Evolutionary conservation across 2,888 invertebrate genomes (phyloP), one percentile per base, ranked within the genome.

Genomic region (Bhutanitis thaidina): DNA sequence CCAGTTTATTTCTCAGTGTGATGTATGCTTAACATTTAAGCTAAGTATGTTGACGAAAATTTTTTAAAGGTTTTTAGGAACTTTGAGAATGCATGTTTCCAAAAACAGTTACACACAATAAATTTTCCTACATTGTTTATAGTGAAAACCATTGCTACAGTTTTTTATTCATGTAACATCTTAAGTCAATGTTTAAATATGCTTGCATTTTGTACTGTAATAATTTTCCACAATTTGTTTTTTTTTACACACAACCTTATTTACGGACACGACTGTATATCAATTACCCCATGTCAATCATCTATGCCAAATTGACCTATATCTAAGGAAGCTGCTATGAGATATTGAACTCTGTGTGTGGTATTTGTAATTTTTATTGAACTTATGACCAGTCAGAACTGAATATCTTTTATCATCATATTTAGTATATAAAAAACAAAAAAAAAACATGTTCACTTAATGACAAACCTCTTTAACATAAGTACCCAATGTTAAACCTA

Each of bases 1-100:
- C 16, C 45, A 40, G 40, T 45, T 45, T 51, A 45, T 45, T 45
- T 51, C 40, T 51, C 51, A 45, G 51, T 51, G 51, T 51, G 51
- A 45, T 36, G 36, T 35, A 51, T 14, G 40, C 50, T 51, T 51
- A 41, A 41, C 40, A 25, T 39, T 16, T 50, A 51, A 46, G 51
- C 45, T 40, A 51, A 51, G 45, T 51, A 46, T 51, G 20, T 20
- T 16, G 30, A 43, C 41, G 15, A 32, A 20, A 41, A 10, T 32
- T 15, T 39, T 39, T 32, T n/a, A 32, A 10, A 32, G 7, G 5
- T 12, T 34, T 34, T 12, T 13, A 34, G 12, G 7, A 34, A 34
- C 10, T 32, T 34, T 0, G 12, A 12, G 10, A 1, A 7, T 7
- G 12, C 12, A 13, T 12, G 30, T 30, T 7, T 12, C 13, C 34